A percentile compares a stretch with the other conserved stretches of the same genome.
These are phyloP conservation scores for Dinothrombium tinctorium DNA, from an alignment of 1,140 invertebrate species.

Conservation along the genomic window DNA sequence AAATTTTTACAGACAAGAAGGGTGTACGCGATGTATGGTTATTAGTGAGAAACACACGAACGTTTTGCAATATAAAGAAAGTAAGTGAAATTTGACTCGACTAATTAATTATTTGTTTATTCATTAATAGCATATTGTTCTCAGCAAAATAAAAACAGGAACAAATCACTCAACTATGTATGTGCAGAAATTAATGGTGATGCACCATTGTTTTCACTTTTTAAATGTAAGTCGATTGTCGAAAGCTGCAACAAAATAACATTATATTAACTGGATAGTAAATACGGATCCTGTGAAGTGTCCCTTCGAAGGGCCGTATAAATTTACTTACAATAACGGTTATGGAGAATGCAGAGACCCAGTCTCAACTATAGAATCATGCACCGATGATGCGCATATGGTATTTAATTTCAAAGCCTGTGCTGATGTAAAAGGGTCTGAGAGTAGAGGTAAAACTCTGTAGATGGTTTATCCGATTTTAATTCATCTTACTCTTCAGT, in stretches of 20 bases:
- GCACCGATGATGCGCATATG: slow-evolving; percentile 49
- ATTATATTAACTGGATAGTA: slow-evolving; percentile 19
- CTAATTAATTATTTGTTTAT: slow-evolving; percentile 1
- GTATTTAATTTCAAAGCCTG: slow-evolving; percentile 73
- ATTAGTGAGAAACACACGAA: slow-evolving; percentile 76
- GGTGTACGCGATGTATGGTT: slow-evolving; percentile 39
- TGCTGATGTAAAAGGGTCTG: slow-evolving; percentile 54
- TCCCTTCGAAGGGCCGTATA: slow-evolving; percentile 25
- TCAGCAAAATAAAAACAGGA: slow-evolving; percentile 5
- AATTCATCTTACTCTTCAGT: slow-evolving; percentile 28
- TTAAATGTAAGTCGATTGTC: background rate
- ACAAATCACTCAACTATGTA: slow-evolving; percentile 8
- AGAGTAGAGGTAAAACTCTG: slow-evolving; percentile 22
- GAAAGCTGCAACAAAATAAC: background rate
- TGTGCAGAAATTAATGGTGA: slow-evolving; percentile 18
- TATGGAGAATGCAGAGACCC: slow-evolving; percentile 46
- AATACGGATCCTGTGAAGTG: slow-evolving; percentile 20
- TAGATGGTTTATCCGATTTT: background rate
- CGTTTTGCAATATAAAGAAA: slow-evolving; percentile 85
- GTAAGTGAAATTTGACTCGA: slow-evolving; percentile 35
- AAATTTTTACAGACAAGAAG: slow-evolving; percentile 13
- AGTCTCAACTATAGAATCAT: slow-evolving; percentile 47
- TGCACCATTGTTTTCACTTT: slow-evolving; percentile 11
- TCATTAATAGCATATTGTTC: slow-evolving; percentile 3
- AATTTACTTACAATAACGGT: slow-evolving; percentile 56